Base-by-base conservation (phyloP, 2,113 vertebrate species). In the Scatophagus argus region DNA sequence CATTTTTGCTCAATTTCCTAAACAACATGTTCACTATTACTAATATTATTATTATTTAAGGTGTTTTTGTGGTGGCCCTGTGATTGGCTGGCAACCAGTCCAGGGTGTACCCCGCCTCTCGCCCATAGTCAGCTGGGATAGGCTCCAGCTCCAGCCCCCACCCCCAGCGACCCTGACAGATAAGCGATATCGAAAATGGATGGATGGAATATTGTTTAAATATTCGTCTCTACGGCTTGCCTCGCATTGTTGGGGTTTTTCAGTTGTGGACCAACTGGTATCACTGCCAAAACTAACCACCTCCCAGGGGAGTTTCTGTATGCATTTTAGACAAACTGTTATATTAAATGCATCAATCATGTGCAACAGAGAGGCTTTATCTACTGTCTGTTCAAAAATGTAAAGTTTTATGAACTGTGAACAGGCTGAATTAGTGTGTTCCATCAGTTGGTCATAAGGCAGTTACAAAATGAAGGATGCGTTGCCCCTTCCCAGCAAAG, bases 1-100 rank as follows among this genome's bases (percentile, higher is more conserved):
- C 34, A 31, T 23, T 67, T 78, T 58, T 59, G 34, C 27, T 70
- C 16, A 36, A 19, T 55, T 69, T 41, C 47, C 16, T 32, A 2
- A 68, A 7, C 8, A 8, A 44, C 17, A 10, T 4, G 17, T 58
- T 3, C 11, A 29, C 12, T 1, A 27, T 49, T 51, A 43, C 4
- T 7, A 56, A 55, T 1, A 21, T 31, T 27, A 58, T 32, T 14
- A 58, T 19, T 29, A 47, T 11, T 23, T n/a, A n/a, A n/a, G n/a
- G n/a, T n/a, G n/a, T n/a, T n/a, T n/a, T n/a, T n/a, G n/a, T n/a
- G n/a, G n/a, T n/a, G n/a, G n/a, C n/a, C n/a, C n/a, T n/a, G n/a
- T n/a, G n/a, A n/a, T n/a, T n/a, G n/a, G n/a, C n/a, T n/a, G n/a
- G n/a, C n/a, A n/a, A n/a, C n/a, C n/a, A n/a, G n/a, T n/a, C n/a